These are phyloP conservation scores for Amphiprion percula DNA, from an alignment of 2,113 vertebrate genomes.

Conservation along the genomic window DNA sequence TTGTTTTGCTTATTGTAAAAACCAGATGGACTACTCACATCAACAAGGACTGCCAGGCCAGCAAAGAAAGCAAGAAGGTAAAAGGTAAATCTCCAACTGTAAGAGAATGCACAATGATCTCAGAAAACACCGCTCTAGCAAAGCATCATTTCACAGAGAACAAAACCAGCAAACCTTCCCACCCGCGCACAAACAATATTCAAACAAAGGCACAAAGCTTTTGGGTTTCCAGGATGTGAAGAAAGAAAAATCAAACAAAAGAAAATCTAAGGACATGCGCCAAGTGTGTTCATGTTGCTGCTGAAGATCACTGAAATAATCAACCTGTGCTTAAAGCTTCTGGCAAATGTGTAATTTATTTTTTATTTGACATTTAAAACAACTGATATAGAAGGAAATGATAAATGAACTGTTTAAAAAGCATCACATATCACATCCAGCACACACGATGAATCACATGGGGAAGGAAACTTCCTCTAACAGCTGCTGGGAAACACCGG, in stretches of 20 bases:
- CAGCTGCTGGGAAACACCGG: conserved; percentile 4
- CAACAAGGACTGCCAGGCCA: conserved; percentile 91
- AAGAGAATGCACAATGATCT: conserved; percentile 80
- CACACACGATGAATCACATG: too few species aligned
- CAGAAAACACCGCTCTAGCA: conserved; percentile 17
- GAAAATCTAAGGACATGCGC: too few species aligned
- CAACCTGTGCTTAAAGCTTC: too few species aligned
- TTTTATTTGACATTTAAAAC: too few species aligned
- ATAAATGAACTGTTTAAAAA: too few species aligned
- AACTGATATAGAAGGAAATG: too few species aligned
- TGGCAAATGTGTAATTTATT: too few species aligned
- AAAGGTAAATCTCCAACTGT: conserved; percentile 98
- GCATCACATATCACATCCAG: too few species aligned
- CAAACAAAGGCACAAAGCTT: neutral
- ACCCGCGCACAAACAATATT: neutral
- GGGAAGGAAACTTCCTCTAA: neutral
- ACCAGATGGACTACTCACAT: conserved; percentile 88
- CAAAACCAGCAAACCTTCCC: neutral
- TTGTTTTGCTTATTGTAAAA: neutral
- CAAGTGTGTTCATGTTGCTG: too few species aligned
- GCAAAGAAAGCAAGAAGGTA: conserved; percentile 97
- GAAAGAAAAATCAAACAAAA: too few species aligned
- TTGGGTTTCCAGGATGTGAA: too few species aligned
- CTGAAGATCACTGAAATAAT: too few species aligned
- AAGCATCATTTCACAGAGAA: conserved; percentile 4